Evolutionary conservation across 2,113 vertebrate species (phyloP), one percentile per base, ranked within the genome.

Genomic region (Pseudorasbora parva): DNA sequence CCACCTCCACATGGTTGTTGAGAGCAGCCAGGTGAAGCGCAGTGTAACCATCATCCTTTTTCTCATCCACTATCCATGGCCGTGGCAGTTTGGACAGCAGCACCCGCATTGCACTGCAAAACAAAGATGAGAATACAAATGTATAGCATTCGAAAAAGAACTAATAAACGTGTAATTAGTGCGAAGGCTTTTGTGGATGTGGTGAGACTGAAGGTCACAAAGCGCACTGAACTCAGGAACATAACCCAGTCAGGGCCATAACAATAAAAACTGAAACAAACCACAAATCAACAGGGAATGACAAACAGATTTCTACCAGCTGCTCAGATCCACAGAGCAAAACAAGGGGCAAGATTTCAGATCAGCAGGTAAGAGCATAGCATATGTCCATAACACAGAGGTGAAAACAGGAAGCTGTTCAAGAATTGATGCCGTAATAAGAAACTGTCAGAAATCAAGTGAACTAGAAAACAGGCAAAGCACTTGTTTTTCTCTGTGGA

Each of bases 1-100:
- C 98, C 89, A 99, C 98, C 93, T 99, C 98, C 78, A 99, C 98
- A 0, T 99, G 98, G 93, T 99, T 99, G 94, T 99, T 99, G 86
- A 99, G 97, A 57, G 98, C 97, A 72, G 98, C 98, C 86, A 99
- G 92, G 91, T 99, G 98, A 88, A 99, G 94, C 1, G 98, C 97
- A 2, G 98, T 99, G 89, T 99, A 99, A 21, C 98, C 98, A 75
- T 99, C 98, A 57, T 99, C 98, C 90, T 99, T 99, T 91, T 99
- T 99, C 93, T 99, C 98, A 7, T 99, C 98, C 59, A 99, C 98
- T 68, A 99, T 99, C 98, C 98, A 99, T 0, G 98, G 98, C 81
- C 98, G 93, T 9, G 98, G 98, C 87, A 99, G 92, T 91, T 99
- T 99, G 86, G 98, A 98, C 4, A 99, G 92, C 88, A 99, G 92